These are phyloP conservation scores for Pinctada fucata DNA, from an alignment of 2,888 invertebrate genomes.

Conservation along the genomic window DNA sequence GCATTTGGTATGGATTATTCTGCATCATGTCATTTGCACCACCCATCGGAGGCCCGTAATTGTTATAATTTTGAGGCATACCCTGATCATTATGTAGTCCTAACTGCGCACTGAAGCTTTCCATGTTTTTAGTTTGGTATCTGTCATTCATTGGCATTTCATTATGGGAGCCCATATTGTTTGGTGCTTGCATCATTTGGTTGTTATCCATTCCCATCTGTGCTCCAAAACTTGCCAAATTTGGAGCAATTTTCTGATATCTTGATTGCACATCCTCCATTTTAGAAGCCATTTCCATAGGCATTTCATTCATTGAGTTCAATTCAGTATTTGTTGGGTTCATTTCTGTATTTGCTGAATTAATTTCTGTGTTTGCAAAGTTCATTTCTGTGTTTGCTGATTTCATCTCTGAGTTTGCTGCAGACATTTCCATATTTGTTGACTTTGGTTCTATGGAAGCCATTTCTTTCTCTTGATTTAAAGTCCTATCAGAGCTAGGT, in stretches of 20 bases:
- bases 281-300: not conserved
- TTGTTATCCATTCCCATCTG: not conserved
- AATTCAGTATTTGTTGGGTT: not conserved
- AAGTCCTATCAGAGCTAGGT: not conserved
- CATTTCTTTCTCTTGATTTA: not conserved
- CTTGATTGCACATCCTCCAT: constrained; percentile 3
- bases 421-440: not conserved
- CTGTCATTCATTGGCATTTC: not conserved
- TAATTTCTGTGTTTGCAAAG: not conserved
- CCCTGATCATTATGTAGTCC: not conserved
- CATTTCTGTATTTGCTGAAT: not conserved
- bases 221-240: constrained; percentile 8
- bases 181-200: constrained; percentile 1
- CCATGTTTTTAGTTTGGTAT: not conserved
- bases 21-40: not conserved
- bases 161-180: not conserved
- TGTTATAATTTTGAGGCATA: not conserved
- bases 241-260: constrained; percentile 21
- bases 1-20: constrained; percentile 5
- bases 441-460: constrained; percentile 28
- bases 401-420: constrained; percentile 14
- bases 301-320: not conserved
- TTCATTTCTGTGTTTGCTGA: not conserved
- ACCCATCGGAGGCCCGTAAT: not conserved
- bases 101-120: not conserved